Conservation (phyloP, 2,888 invertebrate species). For the Meganola albula region DNA sequence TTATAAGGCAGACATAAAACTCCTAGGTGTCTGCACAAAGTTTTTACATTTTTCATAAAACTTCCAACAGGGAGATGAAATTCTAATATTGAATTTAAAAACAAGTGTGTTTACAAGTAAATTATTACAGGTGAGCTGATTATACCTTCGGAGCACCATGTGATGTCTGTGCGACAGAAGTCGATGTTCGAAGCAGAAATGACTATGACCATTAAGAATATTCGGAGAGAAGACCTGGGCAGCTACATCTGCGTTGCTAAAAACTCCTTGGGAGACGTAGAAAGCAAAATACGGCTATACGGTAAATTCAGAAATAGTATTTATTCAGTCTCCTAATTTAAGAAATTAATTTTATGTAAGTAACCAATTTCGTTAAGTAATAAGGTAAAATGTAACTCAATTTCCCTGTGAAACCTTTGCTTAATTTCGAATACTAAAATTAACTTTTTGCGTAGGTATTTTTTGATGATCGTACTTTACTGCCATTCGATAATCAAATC, state of each 20-base stretch:
- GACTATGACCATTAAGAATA: conserved; percentile 87
- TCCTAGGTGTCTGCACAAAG: conserved; percentile 68
- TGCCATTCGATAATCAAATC: too few species aligned
- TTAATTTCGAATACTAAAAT: too few species aligned
- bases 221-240: conserved; percentile 87
- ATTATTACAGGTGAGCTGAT: conserved; percentile 86
- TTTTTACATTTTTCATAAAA: conserved; percentile 77
- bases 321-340: not conserved
- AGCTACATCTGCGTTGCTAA: conserved; percentile 92
- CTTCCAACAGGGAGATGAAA: conserved; percentile 65
- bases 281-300: conserved; percentile 92
- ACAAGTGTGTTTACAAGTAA: conserved; percentile 63
- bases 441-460: too few species aligned
- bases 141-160: conserved; percentile 89
- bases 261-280: conserved; percentile 91
- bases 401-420: too few species aligned
- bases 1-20: conserved; percentile 73
- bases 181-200: conserved; percentile 91
- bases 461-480: too few species aligned
- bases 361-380: too few species aligned
- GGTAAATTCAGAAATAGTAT: too few species aligned
- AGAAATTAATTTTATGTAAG: too few species aligned
- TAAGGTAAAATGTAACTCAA: too few species aligned
- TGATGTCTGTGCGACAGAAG: conserved; percentile 84
- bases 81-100: conserved; percentile 75